Evolutionary conservation across 2,888 invertebrate genomes (phyloP).

Genomic region (Drosophila peninsularis): DNA sequence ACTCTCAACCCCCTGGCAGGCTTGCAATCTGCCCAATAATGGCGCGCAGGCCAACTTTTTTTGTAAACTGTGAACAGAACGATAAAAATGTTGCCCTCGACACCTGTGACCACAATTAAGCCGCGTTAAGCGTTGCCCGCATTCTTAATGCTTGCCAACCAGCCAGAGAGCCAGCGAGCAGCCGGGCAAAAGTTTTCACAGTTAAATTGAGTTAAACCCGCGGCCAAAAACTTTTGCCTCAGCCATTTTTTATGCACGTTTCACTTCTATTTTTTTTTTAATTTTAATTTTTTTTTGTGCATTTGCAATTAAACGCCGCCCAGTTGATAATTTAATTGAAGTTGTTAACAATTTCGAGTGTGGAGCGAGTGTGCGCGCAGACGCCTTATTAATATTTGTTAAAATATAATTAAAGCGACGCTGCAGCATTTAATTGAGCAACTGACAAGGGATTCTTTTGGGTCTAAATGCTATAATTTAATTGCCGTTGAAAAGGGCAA

Average conservation of each 20-base stretch:
- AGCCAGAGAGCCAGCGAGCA: slow-evolving; percentile 20
- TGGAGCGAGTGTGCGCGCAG: slow-evolving; percentile 29
- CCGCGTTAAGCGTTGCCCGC: slow-evolving; percentile 74
- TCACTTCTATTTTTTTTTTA: slow-evolving; percentile 2
- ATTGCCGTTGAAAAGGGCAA: slow-evolving; percentile 41
- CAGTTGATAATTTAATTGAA: slow-evolving; percentile 81
- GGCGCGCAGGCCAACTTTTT: slow-evolving; percentile 27
- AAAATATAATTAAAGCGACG: slow-evolving; percentile 72
- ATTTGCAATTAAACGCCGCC: slow-evolving; percentile 62
- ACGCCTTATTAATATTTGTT: slow-evolving; percentile 77
- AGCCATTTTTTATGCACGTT: slow-evolving; percentile 18
- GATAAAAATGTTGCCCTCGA: slow-evolving; percentile 80
- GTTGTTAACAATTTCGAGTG: slow-evolving; percentile 71
- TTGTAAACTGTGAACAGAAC: slow-evolving; percentile 76
- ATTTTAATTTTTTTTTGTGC: slow-evolving; percentile 12
- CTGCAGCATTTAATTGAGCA: slow-evolving; percentile 65
- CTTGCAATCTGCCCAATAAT: slow-evolving; percentile 33
- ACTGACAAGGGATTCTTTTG: slow-evolving; percentile 61
- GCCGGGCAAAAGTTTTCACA: slow-evolving; percentile 62
- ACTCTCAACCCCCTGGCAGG: not conserved
- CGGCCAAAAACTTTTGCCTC: slow-evolving; percentile 58
- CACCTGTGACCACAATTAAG: slow-evolving; percentile 84
- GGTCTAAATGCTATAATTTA: slow-evolving; percentile 13
- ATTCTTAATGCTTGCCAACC: slow-evolving; percentile 44
- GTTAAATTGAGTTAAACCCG: slow-evolving; percentile 76